phyloP scores from a whole-genome alignment of 2,888 invertebrate species.

The Dorcus hopei region DNA sequence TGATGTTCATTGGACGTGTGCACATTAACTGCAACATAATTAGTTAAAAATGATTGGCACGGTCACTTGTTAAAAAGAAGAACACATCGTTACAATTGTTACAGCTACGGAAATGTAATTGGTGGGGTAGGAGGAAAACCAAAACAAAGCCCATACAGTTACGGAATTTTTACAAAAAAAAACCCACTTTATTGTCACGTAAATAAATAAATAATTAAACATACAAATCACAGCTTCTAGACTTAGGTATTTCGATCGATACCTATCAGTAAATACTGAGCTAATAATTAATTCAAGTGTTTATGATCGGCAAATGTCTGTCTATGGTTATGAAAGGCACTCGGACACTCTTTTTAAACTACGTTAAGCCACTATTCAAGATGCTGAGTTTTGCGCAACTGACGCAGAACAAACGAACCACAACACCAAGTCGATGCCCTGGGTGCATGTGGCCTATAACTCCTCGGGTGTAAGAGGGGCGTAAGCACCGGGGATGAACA shows the following conservation, averaged over 20 bases:
- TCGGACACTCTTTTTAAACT: conserved; percentile 10
- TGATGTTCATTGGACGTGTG: conserved; percentile 6
- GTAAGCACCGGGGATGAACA: conserved; percentile 34
- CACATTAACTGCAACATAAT: conserved; percentile 15
- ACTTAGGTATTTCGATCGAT: background rate
- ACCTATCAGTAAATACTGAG: too few relatives aligned
- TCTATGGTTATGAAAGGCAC: conserved; percentile 3
- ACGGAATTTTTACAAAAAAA: background rate
- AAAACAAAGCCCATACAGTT: background rate
- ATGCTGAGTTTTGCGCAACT: conserved; percentile 70
- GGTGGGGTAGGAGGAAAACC: too few relatives aligned
- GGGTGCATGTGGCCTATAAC: conserved; percentile 50
- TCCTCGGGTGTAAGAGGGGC: conserved; percentile 42
- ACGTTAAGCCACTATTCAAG: conserved; percentile 11
- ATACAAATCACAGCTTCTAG: background rate
- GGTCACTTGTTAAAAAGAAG: background rate
- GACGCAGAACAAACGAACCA: conserved; percentile 69
- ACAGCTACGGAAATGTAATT: too few relatives aligned
- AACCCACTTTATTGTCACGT: background rate
- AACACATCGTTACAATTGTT: background rate
- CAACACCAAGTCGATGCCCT: conserved; percentile 75
- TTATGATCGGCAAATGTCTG: too few relatives aligned
- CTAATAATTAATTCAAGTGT: too few relatives aligned
- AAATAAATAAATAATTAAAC: background rate
- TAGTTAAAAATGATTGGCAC: background rate